These are phyloP conservation scores for Cantharis rufa DNA, from an alignment of 2,888 invertebrate genomes.

Conservation along the genomic window DNA sequence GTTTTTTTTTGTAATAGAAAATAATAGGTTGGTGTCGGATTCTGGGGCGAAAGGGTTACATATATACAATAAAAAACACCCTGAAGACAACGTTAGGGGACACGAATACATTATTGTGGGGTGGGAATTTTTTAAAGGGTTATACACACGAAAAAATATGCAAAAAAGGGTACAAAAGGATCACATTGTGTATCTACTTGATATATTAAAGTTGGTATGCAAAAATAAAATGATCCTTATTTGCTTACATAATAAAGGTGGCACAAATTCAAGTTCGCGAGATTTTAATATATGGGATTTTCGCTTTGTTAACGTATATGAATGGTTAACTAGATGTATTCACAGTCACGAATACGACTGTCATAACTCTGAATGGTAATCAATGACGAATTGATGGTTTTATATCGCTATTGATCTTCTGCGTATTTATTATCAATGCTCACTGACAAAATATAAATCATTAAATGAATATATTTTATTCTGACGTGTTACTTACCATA, in stretches of 20 bases:
- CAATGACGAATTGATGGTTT: slow-evolving; percentile 56
- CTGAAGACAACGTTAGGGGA: slow-evolving; percentile 56
- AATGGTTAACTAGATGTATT: slow-evolving; percentile 59
- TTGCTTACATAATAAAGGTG: slow-evolving; percentile 32
- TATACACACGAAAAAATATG: slow-evolving; percentile 48
- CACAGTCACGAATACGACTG: slow-evolving; percentile 55
- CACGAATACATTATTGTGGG: slow-evolving; percentile 54
- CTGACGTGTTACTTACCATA: neutral
- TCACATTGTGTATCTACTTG: slow-evolving; percentile 49
- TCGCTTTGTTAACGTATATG: slow-evolving; percentile 52
- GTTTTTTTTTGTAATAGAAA: slow-evolving; percentile 51
- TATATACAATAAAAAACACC: slow-evolving; percentile 55
- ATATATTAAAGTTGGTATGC: slow-evolving; percentile 47
- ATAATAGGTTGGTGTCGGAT: slow-evolving; percentile 57
- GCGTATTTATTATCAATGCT: slow-evolving; percentile 39
- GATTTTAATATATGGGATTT: slow-evolving; percentile 53
- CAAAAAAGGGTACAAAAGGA: slow-evolving; percentile 53
- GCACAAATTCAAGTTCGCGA: slow-evolving; percentile 21
- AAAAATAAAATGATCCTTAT: slow-evolving; percentile 47
- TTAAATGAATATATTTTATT: slow-evolving; percentile 33
- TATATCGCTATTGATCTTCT: slow-evolving; percentile 47
- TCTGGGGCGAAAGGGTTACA: slow-evolving; percentile 56
- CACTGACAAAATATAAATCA: slow-evolving; percentile 41
- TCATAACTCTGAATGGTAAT: slow-evolving; percentile 56
- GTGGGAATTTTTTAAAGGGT: slow-evolving; percentile 53